These are phyloP conservation scores for Perdita meconis DNA, from an alignment of 2,888 invertebrate species.

Conservation along the genomic window DNA sequence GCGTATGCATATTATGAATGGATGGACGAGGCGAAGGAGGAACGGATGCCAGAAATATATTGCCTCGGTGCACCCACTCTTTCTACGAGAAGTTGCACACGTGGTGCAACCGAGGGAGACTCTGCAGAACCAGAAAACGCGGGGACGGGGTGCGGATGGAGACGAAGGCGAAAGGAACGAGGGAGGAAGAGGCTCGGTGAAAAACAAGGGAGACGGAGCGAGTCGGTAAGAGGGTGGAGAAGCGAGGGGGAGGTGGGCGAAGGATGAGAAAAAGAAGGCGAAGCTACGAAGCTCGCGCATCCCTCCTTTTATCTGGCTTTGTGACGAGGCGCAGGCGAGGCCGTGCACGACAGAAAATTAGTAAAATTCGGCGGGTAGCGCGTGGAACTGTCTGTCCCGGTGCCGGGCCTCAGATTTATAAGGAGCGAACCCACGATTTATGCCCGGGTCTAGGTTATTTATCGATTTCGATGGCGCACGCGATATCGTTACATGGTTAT, in stretches of 20 bases:
- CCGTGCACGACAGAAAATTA: conserved; percentile 81
- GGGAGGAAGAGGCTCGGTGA: conserved; percentile 46
- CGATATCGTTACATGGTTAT: conserved; percentile 83
- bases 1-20: conserved; percentile 82
- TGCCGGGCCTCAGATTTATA: conserved; percentile 81
- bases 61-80: conserved; percentile 80
- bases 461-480: conserved; percentile 82
- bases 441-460: conserved; percentile 80
- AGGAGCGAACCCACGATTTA: conserved; percentile 83
- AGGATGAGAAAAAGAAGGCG: conserved; percentile 40
- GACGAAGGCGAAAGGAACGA: conserved; percentile 31
- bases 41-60: conserved; percentile 81
- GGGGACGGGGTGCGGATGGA: conserved; percentile 39
- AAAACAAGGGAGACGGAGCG: conserved; percentile 45
- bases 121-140: conserved; percentile 19
- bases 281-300: conserved; percentile 65
- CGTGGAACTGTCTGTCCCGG: conserved; percentile 80
- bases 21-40: conserved; percentile 78
- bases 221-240: conserved; percentile 28
- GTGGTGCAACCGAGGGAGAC: conserved; percentile 57
- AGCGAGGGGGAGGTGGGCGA: conserved; percentile 19
- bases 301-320: conserved; percentile 71
- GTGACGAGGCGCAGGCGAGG: conserved; percentile 72
- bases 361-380: conserved; percentile 80
- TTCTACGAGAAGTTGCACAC: conserved; percentile 70